Evolutionary conservation across 2,797 vertebrate genomes (phyloP), one percentile per base, ranked within the genome.

Genomic region (Bradypodion ventrale): DNA sequence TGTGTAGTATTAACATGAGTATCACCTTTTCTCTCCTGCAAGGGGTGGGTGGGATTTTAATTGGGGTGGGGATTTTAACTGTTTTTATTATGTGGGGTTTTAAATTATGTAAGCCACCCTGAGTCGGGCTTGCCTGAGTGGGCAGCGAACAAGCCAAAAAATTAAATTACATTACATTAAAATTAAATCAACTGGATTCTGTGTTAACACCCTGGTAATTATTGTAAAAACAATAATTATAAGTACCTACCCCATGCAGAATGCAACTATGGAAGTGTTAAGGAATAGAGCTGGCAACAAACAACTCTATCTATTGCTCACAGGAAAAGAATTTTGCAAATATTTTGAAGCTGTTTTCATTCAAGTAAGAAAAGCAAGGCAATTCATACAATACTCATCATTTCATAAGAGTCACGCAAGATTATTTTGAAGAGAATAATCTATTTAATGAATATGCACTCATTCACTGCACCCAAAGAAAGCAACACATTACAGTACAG

Each of bases 321-420:
- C 40, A 63, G n/a, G 5, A 42, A 82, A 46, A 49, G 32, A 29
- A 52, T 65, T 66, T 52, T 75, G 35, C n/a, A 83, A 65, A 75
- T 75, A 83, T 66, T 70, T 65, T 75, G 63, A 62, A 74, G 37
- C 27, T 72, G 72, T 46, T 65, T 27, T 60, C 63, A 63, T 49
- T 46, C 7, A 65, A 78, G 44, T 29, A 78, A 32, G 27, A 63
- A 37, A 5, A 65, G 1, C 44, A 29, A 23, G 23, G 46, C 60
- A 66, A 62, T 52, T 19, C 66, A 15, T 15, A n/a, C n/a, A n/a
- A n/a, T n/a, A 74, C 21, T 4, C 40, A 46, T 27, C 15, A 35
- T 15, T 69, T 69, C 37, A 49, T 27, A 2, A 60, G 49, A 68
- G 44, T 27, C 23, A 56, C 12, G 52, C 2, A 52, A 15, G 69